These are phyloP conservation scores for Pristionchus pacificus DNA, from an alignment of 1,140 invertebrate species.

Conservation along the genomic window DNA sequence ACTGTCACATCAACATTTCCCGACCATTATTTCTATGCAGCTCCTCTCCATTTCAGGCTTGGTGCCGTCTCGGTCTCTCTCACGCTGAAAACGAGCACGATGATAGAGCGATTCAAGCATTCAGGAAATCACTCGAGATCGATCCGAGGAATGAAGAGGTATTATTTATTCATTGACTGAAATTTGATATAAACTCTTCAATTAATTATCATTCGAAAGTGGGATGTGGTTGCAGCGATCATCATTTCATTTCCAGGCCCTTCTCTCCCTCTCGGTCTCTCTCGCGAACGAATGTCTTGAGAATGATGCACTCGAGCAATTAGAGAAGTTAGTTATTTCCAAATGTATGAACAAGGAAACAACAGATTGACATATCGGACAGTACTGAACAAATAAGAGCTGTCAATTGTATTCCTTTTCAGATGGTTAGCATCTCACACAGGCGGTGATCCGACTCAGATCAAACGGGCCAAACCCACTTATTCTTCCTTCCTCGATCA, in stretches of 20 bases:
- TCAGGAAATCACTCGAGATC: constrained; percentile 77
- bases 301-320: constrained; percentile 45
- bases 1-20: too few species aligned
- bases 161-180: background rate
- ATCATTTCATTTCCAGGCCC: constrained; percentile 64
- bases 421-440: constrained; percentile 8
- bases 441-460: constrained; percentile 4
- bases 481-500: constrained; percentile 27
- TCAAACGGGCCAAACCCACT: constrained; percentile 16
- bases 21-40: too few species aligned
- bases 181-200: constrained; percentile 3
- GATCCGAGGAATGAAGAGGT: constrained; percentile 72
- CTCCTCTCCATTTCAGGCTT: constrained; percentile 56
- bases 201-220: background rate
- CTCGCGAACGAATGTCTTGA: constrained; percentile 81
- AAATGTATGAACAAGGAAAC: constrained; percentile 1
- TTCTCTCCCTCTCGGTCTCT: constrained; percentile 84
- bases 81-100: constrained; percentile 87
- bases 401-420: background rate
- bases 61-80: constrained; percentile 69
- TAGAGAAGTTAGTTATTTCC: constrained; percentile 47
- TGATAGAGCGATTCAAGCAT: constrained; percentile 78
- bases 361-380: constrained; percentile 3
- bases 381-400: background rate
- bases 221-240: too few species aligned